Evolutionary conservation across 2,888 invertebrate species (phyloP), one percentile per base, ranked within the genome.

Genomic region (Eutolmus rufibarbis): DNA sequence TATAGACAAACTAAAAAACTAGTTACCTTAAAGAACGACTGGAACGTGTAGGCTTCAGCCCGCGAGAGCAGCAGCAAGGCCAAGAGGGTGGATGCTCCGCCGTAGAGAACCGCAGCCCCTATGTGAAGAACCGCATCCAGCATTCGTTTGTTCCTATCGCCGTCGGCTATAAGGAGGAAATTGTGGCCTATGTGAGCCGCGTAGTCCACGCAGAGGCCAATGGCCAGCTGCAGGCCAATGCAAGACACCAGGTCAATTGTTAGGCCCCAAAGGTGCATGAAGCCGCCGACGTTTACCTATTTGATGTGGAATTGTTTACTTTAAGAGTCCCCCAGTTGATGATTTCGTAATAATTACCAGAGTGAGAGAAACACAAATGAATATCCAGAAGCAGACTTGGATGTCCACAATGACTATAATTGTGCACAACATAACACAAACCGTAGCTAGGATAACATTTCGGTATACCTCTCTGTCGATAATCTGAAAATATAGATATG

Each of bases 191-290:
- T 95, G 90, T 96, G 96, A 2, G 96, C 96, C 0, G 97, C 96
- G 90, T 97, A 97, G 92, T 97, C 97, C 0, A 97, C 96, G 90
- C 97, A 96, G 84, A 97, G 93, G 82, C 97, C 97, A 88, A 97
- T 96, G 3, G 96, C 96, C 46, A 97, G 93, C 90, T 97, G 96
- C 14, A 97, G 93, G 40, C 96, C 96, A 87, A 97, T 96, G 90
- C 97, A 96, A 86, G 97, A 96, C 12, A 96, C 96, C 85, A 96
- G 95, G 91, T 97, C 97, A 57, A 97, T 95, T 3, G 97, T 96
- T 91, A 97, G 93, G 5, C 96, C 96, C 97, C 96, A 97, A 89
- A 95, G 94, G 91, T 96, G 95, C 96, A 96, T 96, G 91, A 95
- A 95, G 1, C 96, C 96, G 89, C 95, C 94, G 14, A 96, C 96